Base-by-base conservation (phyloP, 2,113 vertebrate genomes). In the Trematomus loennbergii region DNA sequence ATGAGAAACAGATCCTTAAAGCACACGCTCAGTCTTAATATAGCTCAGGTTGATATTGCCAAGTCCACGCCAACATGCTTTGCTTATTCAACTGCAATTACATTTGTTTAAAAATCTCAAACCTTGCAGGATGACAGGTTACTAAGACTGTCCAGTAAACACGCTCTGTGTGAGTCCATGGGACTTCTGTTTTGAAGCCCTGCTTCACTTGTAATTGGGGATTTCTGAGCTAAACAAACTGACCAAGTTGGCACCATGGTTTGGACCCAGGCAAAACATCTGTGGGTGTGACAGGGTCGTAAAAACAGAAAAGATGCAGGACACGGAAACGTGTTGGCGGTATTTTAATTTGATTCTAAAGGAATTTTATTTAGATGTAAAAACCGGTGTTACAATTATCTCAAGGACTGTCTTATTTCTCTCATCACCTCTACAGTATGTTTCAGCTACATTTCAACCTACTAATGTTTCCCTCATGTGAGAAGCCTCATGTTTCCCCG, bases 11-110 rank as follows among this genome's bases (percentile, higher is more conserved):
- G 22, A 40, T 45, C 55, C 11, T 66, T 67, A 25, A 48, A 59
- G 36, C 45, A 20, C 25, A 36, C 33, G 11, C 60, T 64, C 9
- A 49, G 45, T 17, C 3, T 55, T 54, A 13, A 29, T 48, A 45
- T 40, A 77, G 72, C 57, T 81, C n/a, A 60, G 22, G 70, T 33
- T 66, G 18, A 54, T 20, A 49, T 17, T 53, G 20, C 20, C 17
- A 6, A 18, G 36, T 48, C 29, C 46, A 59, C 18, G 13, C 66
- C 54, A 46, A 25, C 67, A 22, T 18, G 33, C 57, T 75, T 72
- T 76, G 76, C 71, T 86, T 73, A 85, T 84, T 89, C 72, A 82
- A 78, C 89, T 84, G 75, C 65, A 85, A 82, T 89, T 79, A 75
- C 25, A 43, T 75, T 81, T 85, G 66, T 89, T 86, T 83, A 78